These are phyloP conservation scores for Oscarella lobularis DNA, from an alignment of 37 sponge, comb jelly and placozoan genomes.

Conservation along the genomic window DNA sequence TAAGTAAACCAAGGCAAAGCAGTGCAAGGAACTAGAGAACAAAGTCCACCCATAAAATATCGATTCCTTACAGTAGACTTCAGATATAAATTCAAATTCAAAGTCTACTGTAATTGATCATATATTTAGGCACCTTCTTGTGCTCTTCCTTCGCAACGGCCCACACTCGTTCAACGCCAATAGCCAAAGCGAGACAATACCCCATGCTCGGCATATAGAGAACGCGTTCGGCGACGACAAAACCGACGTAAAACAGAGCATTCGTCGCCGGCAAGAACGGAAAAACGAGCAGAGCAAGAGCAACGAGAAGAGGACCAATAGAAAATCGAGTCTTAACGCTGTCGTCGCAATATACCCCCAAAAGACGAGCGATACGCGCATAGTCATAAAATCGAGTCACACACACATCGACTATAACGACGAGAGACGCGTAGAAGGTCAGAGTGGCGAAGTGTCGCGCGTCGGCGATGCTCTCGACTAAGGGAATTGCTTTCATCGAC, in stretches of 20 bases:
- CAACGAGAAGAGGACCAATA: no score
- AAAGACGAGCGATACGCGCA: background rate
- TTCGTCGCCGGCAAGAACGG: constrained; percentile 73
- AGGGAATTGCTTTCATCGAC: constrained; percentile 82
- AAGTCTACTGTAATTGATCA: no score
- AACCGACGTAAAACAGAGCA: constrained; percentile 62
- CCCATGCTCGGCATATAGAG: constrained; percentile 87
- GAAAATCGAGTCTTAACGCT: background rate
- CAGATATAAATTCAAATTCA: no score
- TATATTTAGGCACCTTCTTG: no score
- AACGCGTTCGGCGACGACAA: constrained; percentile 77
- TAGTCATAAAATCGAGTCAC: background rate
- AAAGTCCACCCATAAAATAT: no score
- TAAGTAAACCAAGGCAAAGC: no score
- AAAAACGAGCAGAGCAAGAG: constrained; percentile 31
- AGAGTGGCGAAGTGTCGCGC: constrained; percentile 28
- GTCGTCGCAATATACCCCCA: constrained; percentile 1
- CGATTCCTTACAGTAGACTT: no score
- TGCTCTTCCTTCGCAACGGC: no score
- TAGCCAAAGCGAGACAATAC: constrained; percentile 51
- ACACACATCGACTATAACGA: background rate
- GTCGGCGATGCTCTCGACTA: constrained; percentile 35
- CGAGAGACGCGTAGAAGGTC: constrained; percentile 2
- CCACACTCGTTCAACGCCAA: constrained; percentile 18
- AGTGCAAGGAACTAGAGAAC: no score